These are phyloP conservation scores for Ochropleura leucogaster DNA, from an alignment of 2,888 invertebrate genomes.

Conservation along the genomic window DNA sequence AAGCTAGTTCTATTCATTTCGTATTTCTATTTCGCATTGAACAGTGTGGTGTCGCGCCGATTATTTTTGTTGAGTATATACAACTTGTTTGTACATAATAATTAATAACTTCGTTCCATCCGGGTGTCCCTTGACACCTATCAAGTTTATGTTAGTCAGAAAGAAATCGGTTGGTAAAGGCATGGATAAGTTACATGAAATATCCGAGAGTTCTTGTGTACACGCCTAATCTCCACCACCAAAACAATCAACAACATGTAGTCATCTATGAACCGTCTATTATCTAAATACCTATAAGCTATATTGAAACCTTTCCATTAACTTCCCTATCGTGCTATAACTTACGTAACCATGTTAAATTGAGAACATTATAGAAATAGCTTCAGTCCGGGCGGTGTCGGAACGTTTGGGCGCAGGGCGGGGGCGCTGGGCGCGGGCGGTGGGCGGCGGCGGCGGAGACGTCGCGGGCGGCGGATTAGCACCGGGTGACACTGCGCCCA, in stretches of 20 bases:
- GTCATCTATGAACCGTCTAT: background rate
- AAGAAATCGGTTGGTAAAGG: background rate
- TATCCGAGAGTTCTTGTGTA: too few relatives aligned
- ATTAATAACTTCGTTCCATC: too few relatives aligned
- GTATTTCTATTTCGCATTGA: too few relatives aligned
- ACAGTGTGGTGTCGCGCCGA: too few relatives aligned
- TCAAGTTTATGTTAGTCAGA: too few relatives aligned
- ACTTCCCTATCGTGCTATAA: background rate
- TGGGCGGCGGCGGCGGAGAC: constrained; percentile 64
- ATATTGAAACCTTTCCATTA: background rate
- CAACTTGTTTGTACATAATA: too few relatives aligned
- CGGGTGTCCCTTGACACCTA: too few relatives aligned
- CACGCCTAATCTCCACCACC: too few relatives aligned
- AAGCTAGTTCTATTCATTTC: too few relatives aligned
- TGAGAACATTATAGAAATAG: constrained; percentile 21
- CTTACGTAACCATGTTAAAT: constrained; percentile 6
- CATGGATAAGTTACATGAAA: too few relatives aligned
- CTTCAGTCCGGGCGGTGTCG: constrained; percentile 11
- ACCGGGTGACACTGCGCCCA: constrained; percentile 66
- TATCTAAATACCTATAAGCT: background rate
- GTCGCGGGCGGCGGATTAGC: constrained; percentile 65
- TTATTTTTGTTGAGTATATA: too few relatives aligned
- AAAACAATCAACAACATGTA: background rate
- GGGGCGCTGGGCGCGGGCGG: background rate
- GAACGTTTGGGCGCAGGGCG: constrained; percentile 27